These are phyloP conservation scores for Darevskia nairensis DNA, from an alignment of 2,797 vertebrate species.

Conservation along the genomic window DNA sequence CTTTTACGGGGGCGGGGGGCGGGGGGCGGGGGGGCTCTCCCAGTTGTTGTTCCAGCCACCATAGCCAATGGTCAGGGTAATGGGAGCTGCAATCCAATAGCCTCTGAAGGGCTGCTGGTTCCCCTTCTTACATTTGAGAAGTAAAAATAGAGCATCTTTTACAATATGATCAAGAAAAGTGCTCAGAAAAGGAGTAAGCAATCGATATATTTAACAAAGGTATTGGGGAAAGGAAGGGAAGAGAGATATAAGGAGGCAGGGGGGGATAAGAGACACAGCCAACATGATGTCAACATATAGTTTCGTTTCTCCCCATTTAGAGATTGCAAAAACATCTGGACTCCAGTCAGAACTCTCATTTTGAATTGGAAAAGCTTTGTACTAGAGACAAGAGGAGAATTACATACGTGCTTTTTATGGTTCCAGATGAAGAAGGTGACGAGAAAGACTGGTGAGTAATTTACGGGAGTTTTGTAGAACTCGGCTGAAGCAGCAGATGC, in stretches of 20 bases:
- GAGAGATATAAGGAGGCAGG: no score
- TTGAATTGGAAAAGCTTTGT: neutral
- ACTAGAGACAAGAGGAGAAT: neutral
- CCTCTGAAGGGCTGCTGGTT: no score
- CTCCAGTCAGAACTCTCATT: neutral
- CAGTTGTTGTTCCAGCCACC: no score
- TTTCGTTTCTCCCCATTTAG: neutral
- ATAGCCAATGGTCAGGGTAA: no score
- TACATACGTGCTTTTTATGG: neutral
- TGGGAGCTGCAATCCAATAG: no score
- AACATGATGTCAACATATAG: neutral
- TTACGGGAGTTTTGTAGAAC: neutral
- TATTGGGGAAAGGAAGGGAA: neutral
- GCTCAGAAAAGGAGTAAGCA: neutral
- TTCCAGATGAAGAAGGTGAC: neutral
- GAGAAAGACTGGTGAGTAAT: conserved; percentile 1
- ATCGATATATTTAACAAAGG: neutral
- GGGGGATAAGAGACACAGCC: neutral
- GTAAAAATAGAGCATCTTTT: neutral
- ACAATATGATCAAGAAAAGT: neutral
- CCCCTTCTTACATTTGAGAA: neutral
- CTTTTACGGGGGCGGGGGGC: no score
- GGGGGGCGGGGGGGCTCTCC: no score
- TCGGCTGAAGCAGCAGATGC: neutral
- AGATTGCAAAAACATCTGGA: neutral